These are phyloP conservation scores for Suillia variegata DNA, from an alignment of 2,888 invertebrate genomes.

Conservation along the genomic window DNA sequence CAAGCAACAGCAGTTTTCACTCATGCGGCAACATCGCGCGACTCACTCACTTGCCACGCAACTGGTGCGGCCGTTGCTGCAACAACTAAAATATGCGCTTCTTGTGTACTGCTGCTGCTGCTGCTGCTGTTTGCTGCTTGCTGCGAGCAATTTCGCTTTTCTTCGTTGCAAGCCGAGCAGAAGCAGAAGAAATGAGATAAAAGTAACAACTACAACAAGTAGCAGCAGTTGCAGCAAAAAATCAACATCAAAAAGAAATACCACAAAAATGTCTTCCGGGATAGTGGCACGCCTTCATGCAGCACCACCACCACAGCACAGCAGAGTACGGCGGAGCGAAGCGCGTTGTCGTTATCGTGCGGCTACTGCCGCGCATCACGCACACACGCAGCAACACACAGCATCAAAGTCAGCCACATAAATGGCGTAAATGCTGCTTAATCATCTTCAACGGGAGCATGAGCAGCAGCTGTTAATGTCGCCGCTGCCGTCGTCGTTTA, in stretches of 20 bases:
- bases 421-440: too few species aligned
- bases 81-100: too few species aligned
- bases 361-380: not conserved
- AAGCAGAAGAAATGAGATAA: not conserved
- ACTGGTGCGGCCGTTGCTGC: not conserved
- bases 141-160: constrained; percentile 1
- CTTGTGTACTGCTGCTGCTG: too few species aligned
- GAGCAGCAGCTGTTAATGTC: not conserved
- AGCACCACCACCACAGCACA: not conserved
- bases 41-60: not conserved
- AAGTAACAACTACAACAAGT: constrained; percentile 4
- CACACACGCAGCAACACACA: not conserved
- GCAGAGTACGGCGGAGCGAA: too few species aligned
- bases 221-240: constrained; percentile 4
- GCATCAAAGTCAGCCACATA: not conserved
- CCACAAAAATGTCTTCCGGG: constrained; percentile 18
- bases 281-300: constrained; percentile 8
- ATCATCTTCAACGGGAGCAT: too few species aligned
- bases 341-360: not conserved
- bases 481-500: too few species aligned
- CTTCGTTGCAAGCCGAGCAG: too few species aligned
- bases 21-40: not conserved
- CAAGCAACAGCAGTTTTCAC: too few species aligned
- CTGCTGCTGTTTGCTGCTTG: not conserved
- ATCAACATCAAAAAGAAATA: not conserved